Base-by-base conservation (phyloP, 2,888 invertebrate genomes). In the Thelaira solivaga region DNA sequence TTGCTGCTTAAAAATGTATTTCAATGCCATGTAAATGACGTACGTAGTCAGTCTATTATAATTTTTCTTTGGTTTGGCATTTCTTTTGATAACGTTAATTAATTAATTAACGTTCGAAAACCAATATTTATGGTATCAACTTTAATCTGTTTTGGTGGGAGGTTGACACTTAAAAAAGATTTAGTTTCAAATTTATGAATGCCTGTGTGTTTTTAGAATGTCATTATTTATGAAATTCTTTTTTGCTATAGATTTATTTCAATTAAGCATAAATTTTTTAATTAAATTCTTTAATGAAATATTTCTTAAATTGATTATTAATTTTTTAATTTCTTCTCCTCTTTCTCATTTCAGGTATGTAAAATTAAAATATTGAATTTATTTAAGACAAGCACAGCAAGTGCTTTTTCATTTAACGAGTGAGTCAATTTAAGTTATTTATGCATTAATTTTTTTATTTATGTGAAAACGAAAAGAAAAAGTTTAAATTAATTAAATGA, bases 71-170 rank as follows among this genome's bases (percentile, higher is more conserved):
- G 11, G 16, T 39, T 49, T 24, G 22, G 26, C 18, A 8, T 45
- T 62, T 39, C 26, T n/a, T n/a, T n/a, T n/a, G 76, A 67, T 67
- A 67, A 72, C 67, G 72, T 53, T 67, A 55, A 76, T 76, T 72
- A 67, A 67, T 76, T 76, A 57, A 67, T 55, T 53, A 59, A 49
- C 47, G 11, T 67, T 59, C n/a, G 59, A 41, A 49, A 59, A 53
- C 11, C 20, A 31, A 57, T 57, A 49, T 45, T 39, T 53, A 51
- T 65, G n/a, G n/a, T n/a, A n/a, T n/a, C n/a, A n/a, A n/a, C n/a
- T n/a, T n/a, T 43, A 41, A 18, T 31, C 24, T n/a, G 22, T 41
- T 26, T 26, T 29, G 8, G 34, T 36, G 16, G 59, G 61, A 75
- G 74, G 74, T 62, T 74, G 47, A 55, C 31, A 18, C 10, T 43